Conservation (phyloP, 2,113 vertebrate genomes). For the Chrysochloris asiatica region DNA sequence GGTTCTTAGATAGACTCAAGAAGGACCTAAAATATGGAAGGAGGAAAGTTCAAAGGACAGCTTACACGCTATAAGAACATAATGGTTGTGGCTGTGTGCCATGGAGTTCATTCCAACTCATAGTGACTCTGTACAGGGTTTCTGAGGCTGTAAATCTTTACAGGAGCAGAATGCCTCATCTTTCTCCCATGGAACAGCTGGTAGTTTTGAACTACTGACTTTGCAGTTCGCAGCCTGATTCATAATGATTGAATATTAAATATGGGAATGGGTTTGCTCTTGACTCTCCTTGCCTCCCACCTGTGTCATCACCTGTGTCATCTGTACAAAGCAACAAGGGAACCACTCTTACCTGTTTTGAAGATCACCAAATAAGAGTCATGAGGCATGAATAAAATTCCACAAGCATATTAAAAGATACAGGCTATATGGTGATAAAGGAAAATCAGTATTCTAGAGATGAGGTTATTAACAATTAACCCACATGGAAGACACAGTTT, state of each 20-base stretch:
- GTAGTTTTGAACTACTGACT: too few species aligned
- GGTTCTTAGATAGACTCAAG: background rate
- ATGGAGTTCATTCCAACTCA: too few species aligned
- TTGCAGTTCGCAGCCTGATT: too few species aligned
- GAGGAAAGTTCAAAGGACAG: background rate
- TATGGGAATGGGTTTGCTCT: background rate
- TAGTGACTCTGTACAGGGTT: too few species aligned
- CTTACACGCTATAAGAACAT: background rate
- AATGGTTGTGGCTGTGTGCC: too few species aligned
- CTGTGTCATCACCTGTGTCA: background rate
- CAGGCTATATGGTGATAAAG: background rate
- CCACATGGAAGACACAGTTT: background rate
- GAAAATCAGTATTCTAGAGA: background rate
- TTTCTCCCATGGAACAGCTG: too few species aligned
- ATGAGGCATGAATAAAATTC: background rate
- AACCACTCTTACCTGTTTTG: too few species aligned
- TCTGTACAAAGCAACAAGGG: background rate
- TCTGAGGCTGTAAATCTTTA: too few species aligned
- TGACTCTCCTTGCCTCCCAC: fast-evolving
- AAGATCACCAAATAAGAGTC: background rate
- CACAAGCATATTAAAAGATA: background rate
- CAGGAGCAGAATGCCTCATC: too few species aligned
- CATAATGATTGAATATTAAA: background rate
- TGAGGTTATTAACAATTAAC: background rate
- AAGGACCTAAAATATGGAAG: background rate